Evolutionary conservation across 37 sponge, comb jelly and placozoan genomes (phyloP).

Genomic region (Ianthella basta): DNA sequence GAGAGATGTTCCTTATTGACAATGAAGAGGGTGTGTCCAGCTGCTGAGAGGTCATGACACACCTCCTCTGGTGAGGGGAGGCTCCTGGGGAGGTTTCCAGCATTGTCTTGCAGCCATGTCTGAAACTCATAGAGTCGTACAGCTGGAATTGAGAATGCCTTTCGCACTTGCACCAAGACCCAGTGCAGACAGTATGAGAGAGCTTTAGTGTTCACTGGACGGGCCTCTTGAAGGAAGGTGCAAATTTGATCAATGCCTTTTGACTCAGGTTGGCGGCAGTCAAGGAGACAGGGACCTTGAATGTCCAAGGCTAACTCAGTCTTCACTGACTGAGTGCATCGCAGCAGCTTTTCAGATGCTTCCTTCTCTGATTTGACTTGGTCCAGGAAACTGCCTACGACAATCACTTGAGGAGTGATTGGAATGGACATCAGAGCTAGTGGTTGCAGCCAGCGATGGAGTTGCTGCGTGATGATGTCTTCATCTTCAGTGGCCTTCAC

Average conservation of each 20-base stretch:
- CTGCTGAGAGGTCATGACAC: background rate
- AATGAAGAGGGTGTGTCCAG: background rate
- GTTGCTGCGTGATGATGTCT: background rate
- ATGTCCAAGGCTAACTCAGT: no score
- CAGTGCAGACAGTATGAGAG: no score
- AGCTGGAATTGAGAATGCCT: no score
- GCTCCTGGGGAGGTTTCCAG: background rate
- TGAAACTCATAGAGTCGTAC: no score
- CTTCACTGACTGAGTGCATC: background rate
- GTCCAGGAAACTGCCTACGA: background rate
- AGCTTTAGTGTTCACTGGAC: no score
- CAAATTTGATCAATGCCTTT: background rate
- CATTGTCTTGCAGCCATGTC: no score
- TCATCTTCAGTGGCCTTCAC: background rate
- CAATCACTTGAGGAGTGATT: background rate
- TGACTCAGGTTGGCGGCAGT: no score
- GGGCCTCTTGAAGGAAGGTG: background rate
- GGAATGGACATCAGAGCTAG: background rate
- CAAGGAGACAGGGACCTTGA: no score
- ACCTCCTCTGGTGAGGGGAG: background rate
- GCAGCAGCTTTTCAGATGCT: no score
- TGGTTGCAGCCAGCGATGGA: background rate
- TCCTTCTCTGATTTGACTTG: background rate
- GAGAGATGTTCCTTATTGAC: background rate
- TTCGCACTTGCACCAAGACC: no score